Evolutionary conservation across 2,888 invertebrate species (phyloP).

Genomic region (Lepidocyrtinus sp.): DNA sequence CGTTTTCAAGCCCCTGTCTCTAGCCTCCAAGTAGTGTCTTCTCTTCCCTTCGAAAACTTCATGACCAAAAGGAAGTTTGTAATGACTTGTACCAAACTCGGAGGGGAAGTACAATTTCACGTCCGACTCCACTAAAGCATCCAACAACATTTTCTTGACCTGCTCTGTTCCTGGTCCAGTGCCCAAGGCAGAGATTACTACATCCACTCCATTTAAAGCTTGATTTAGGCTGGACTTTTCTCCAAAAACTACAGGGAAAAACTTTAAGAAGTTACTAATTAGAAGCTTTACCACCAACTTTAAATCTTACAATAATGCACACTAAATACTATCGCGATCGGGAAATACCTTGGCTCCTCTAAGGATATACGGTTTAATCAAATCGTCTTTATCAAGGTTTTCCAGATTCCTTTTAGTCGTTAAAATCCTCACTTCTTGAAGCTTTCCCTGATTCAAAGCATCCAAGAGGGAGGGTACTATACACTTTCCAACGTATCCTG

Average conservation of each 20-base stretch:
- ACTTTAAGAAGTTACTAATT: too few relatives aligned
- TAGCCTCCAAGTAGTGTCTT: slow-evolving; percentile 27
- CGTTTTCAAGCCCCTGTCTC: slow-evolving; percentile 21
- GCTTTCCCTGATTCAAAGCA: neutral
- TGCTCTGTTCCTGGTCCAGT: slow-evolving; percentile 10
- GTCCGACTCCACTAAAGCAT: slow-evolving; percentile 17
- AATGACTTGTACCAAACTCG: slow-evolving; percentile 47
- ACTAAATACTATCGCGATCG: too few relatives aligned
- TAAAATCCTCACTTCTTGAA: slow-evolving; percentile 36
- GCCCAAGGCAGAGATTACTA: slow-evolving; percentile 38
- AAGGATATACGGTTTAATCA: slow-evolving; percentile 6
- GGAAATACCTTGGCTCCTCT: slow-evolving; percentile 40
- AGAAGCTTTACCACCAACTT: too few relatives aligned
- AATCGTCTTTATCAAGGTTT: neutral
- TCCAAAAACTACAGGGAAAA: slow-evolving; percentile 29
- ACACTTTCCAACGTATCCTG: slow-evolving; percentile 37
- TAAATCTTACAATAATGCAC: too few relatives aligned
- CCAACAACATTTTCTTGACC: slow-evolving; percentile 16
- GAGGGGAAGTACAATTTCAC: slow-evolving; percentile 49
- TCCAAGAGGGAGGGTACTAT: slow-evolving; percentile 32
- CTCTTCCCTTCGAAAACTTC: slow-evolving; percentile 23
- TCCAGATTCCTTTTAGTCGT: too few relatives aligned
- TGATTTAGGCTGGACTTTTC: neutral
- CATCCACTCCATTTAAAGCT: slow-evolving; percentile 21
- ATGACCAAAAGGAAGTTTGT: neutral